A percentile compares a stretch with the other conserved stretches of the same genome.
Evolutionary conservation across 2,113 vertebrate genomes (phyloP).

Genomic region (Elanoides forficatus): DNA sequence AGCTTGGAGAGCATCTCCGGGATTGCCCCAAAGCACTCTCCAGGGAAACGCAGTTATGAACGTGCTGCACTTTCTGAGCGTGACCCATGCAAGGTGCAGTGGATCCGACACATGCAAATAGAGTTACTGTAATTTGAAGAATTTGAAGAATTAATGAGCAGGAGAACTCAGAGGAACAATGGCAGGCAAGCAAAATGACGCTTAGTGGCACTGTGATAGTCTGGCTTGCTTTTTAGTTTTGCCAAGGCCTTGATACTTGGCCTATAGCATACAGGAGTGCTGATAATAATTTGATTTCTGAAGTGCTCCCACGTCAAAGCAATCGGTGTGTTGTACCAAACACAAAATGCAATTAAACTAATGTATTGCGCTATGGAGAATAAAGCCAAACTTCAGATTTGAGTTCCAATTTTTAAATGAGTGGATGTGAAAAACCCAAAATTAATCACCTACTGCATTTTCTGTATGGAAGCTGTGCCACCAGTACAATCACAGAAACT

Average conservation of each 20-base stretch:
- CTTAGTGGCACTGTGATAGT: neutral
- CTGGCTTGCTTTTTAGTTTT: neutral
- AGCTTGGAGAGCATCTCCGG: neutral
- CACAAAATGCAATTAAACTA: constrained; percentile 20
- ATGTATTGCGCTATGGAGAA: neutral
- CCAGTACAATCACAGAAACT: neutral
- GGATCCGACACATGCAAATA: neutral
- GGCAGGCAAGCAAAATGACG: neutral
- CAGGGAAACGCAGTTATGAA: neutral
- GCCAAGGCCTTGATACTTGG: neutral
- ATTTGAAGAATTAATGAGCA: neutral
- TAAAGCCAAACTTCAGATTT: neutral
- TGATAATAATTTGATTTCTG: constrained; percentile 13
- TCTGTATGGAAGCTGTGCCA: neutral
- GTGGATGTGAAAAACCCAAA: neutral
- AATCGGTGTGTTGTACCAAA: neutral
- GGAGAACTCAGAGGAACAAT: neutral
- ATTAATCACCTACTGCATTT: neutral
- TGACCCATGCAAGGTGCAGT: neutral
- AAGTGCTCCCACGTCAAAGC: neutral
- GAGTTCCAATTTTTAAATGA: neutral
- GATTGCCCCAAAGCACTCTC: neutral
- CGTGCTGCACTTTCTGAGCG: neutral
- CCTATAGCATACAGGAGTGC: neutral
- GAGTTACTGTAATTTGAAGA: neutral